Conservation (phyloP, 2,113 vertebrate species). For the Clarias macrocephalus region DNA sequence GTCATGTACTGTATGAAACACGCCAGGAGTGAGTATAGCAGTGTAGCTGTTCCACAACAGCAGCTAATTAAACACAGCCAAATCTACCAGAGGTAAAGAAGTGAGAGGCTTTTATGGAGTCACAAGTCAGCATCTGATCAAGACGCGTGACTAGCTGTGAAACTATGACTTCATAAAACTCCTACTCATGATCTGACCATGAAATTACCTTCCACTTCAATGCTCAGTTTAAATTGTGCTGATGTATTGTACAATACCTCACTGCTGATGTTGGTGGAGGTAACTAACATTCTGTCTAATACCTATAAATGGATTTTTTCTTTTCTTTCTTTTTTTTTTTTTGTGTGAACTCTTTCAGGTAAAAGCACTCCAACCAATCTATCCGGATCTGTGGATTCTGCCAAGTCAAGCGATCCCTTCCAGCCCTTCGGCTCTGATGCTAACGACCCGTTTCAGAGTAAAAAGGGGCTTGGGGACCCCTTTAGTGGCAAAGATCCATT, state of each 20-base stretch:
- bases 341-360: slow-evolving; percentile 77
- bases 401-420: slow-evolving; percentile 90
- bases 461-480: slow-evolving; percentile 90
- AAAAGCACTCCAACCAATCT: slow-evolving; percentile 91
- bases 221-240: neutral
- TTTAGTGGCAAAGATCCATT: slow-evolving; percentile 98
- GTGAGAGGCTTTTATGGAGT: no score
- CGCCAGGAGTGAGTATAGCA: neutral
- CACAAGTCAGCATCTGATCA: neutral
- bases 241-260: neutral
- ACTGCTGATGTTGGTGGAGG: neutral
- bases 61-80: neutral
- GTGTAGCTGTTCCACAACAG: neutral
- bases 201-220: neutral
- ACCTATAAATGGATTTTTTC: slow-evolving; percentile 19
- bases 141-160: neutral
- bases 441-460: slow-evolving; percentile 90
- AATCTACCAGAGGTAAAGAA: neutral
- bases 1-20: neutral
- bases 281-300: neutral
- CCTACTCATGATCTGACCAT: no score
- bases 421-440: slow-evolving; percentile 86
- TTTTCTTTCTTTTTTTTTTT: slow-evolving; percentile 56
- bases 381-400: slow-evolving; percentile 77
- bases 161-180: neutral